Conservation (phyloP, 2,113 vertebrate species). For the Prinia subflava region DNA sequence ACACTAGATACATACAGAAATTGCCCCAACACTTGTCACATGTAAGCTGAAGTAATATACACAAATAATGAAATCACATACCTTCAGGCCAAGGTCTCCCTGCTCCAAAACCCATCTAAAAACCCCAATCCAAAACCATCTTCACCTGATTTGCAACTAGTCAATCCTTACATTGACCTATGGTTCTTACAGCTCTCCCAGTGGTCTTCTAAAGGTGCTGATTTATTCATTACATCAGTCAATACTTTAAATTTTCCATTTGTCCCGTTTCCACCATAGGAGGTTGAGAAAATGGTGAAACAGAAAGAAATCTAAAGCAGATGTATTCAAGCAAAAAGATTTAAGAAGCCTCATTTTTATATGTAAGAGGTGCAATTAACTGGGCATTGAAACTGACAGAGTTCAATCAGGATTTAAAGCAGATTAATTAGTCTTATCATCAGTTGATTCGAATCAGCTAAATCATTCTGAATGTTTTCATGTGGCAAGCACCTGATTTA, state of each 20-base stretch:
- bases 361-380: neutral
- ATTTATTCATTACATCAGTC: neutral
- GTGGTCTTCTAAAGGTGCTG: neutral
- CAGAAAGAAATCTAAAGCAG: neutral
- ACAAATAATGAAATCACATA: neutral
- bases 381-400: neutral
- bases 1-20: neutral
- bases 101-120: neutral
- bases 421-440: neutral
- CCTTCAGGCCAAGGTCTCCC: neutral
- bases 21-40: rapidly evolving
- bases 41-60: neutral
- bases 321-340: neutral
- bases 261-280: neutral
- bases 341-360: neutral
- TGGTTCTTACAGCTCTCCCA: neutral
- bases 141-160: neutral
- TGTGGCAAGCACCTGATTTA: neutral
- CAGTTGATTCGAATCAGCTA: neutral
- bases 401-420: neutral
- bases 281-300: neutral
- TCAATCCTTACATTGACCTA: neutral
- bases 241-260: neutral
- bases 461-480: neutral
- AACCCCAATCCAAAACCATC: neutral